phyloP scores from a whole-genome alignment of 2,888 invertebrate genomes.

The Noctua janthe region DNA sequence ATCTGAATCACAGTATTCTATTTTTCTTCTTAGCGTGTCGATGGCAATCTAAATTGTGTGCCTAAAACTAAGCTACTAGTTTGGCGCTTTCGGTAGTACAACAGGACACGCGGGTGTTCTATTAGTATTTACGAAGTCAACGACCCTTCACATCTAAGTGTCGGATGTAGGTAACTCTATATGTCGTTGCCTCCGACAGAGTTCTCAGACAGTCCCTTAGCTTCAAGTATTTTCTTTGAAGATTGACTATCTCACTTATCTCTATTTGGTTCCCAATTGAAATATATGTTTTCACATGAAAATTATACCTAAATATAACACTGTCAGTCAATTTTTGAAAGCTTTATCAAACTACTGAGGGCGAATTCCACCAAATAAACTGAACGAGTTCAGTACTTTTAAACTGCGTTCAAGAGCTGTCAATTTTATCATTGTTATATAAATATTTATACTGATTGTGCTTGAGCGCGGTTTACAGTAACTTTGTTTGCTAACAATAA shows the following conservation, averaged over 20 bases:
- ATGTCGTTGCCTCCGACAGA: not conserved
- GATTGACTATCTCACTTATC: not conserved
- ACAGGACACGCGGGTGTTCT: too few species aligned
- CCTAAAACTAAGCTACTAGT: too few species aligned
- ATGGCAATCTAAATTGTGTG: too few species aligned
- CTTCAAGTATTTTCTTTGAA: slow-evolving; percentile 8
- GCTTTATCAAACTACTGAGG: not conserved
- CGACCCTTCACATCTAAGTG: not conserved
- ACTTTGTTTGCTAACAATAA: not conserved
- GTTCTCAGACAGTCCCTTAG: not conserved
- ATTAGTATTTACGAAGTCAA: not conserved
- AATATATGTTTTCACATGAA: not conserved
- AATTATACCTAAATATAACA: not conserved
- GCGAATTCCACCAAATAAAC: not conserved
- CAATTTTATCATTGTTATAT: not conserved
- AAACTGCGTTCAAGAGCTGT: not conserved
- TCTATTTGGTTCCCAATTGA: not conserved
- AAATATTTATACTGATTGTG: not conserved
- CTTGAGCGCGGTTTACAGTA: not conserved
- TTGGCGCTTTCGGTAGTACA: too few species aligned
- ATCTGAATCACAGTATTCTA: too few species aligned
- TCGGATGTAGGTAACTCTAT: slow-evolving; percentile 5
- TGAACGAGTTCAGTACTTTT: not conserved
- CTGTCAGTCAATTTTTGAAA: not conserved
- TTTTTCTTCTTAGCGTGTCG: too few species aligned